Conservation (phyloP, 2,113 vertebrate genomes). For the Charina bottae region DNA sequence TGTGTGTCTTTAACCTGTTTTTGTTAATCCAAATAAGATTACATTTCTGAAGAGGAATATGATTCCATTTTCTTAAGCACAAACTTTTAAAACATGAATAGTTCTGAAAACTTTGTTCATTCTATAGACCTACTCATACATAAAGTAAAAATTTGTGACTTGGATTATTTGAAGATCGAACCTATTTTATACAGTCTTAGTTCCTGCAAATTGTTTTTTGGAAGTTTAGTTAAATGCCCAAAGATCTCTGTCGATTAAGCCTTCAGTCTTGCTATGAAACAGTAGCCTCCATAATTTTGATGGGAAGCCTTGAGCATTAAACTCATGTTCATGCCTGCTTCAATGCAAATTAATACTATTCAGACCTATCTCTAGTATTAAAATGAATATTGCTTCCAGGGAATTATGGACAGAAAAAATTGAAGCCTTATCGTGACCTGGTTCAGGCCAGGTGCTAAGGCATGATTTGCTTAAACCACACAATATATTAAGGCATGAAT, state of each 20-base stretch:
- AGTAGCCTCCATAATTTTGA: background rate
- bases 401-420: background rate
- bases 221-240: background rate
- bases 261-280: background rate
- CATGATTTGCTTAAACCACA: no score
- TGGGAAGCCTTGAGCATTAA: background rate
- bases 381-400: background rate
- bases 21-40: background rate
- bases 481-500: no score
- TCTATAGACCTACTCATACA: background rate
- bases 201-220: background rate
- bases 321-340: background rate
- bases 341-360: background rate
- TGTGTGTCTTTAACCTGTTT: background rate
- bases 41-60: background rate
- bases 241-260: background rate
- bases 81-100: background rate
- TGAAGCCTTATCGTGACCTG: background rate
- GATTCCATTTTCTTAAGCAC: background rate
- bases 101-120: background rate
- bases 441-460: no score
- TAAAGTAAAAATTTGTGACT: background rate
- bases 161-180: background rate
- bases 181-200: background rate
- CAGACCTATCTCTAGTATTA: background rate